Percentiles rank a stretch among this genome's conserved stretches.
Conservation (phyloP, 1,140 invertebrate species). For the Gyrodactylus salaris region DNA sequence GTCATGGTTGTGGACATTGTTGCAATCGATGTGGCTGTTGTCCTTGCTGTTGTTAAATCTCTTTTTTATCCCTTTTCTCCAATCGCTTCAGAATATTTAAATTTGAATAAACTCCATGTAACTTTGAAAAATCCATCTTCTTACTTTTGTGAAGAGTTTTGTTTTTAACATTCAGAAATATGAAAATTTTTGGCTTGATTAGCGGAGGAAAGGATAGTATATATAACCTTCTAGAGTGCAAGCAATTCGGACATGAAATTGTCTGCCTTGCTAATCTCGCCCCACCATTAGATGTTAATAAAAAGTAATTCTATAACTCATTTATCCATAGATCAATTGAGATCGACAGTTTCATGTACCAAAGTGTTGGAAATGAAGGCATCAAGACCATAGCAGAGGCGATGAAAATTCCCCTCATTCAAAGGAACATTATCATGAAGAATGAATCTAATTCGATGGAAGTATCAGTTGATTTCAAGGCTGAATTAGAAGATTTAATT, state of each 20-base stretch:
- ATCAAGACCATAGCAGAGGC: constrained; percentile 62
- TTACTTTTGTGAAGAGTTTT: no score
- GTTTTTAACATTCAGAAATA: neutral
- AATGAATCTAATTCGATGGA: constrained; percentile 37
- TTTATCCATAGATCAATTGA: constrained; percentile 32
- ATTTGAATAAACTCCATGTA: no score
- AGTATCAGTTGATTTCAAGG: constrained; percentile 41
- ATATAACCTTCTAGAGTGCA: constrained; percentile 89
- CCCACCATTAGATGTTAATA: constrained; percentile 23
- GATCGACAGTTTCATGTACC: constrained; percentile 95
- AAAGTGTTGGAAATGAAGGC: constrained; percentile 79
- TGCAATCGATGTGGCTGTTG: neutral
- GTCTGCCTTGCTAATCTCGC: constrained; percentile 74
- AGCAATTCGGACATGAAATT: constrained; percentile 67
- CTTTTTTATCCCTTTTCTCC: no score
- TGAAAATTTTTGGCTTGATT: constrained; percentile 14
- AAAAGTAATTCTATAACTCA: neutral
- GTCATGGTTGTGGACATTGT: neutral
- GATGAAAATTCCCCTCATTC: constrained; percentile 57
- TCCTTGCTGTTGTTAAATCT: neutral
- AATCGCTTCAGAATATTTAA: no score
- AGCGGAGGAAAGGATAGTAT: constrained; percentile 96
- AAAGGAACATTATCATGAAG: constrained; percentile 38
- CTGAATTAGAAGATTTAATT: constrained; percentile 96
- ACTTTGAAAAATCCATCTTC: no score